Evolutionary conservation across 2,797 vertebrate species (phyloP).

Genomic region (Tragopan temminckii): DNA sequence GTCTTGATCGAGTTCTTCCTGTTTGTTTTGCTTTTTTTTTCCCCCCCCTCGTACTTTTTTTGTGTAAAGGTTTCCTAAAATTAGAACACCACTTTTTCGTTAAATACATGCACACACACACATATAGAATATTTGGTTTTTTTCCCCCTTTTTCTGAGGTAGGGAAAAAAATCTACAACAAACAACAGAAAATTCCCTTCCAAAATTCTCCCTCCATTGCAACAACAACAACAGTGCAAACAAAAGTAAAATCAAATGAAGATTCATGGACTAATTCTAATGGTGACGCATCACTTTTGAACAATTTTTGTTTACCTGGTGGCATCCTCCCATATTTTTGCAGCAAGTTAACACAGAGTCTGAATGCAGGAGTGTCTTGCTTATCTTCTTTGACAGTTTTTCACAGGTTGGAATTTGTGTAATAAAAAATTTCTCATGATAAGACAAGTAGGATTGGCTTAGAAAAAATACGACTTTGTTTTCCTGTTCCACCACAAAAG

Average conservation of each 20-base stretch:
- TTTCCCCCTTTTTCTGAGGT: background rate
- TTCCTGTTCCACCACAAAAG: constrained; percentile 49
- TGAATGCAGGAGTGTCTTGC: constrained; percentile 40
- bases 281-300: constrained; percentile 45
- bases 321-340: constrained; percentile 34
- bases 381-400: constrained; percentile 50
- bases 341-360: constrained; percentile 47
- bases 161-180: background rate
- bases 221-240: constrained; percentile 17
- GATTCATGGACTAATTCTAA: background rate
- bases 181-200: background rate
- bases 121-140: background rate
- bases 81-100: background rate
- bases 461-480: constrained; percentile 64
- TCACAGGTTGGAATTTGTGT: background rate
- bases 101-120: background rate
- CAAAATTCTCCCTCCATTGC: background rate
- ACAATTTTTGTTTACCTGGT: constrained; percentile 31
- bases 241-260: background rate
- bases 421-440: constrained; percentile 63
- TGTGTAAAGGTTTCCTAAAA: background rate
- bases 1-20: background rate
- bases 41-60: background rate
- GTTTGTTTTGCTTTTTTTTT: background rate
- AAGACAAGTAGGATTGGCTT: constrained; percentile 43